Base-by-base conservation (phyloP, 2,797 vertebrate genomes). In the Coregonus ussuriensis region DNA sequence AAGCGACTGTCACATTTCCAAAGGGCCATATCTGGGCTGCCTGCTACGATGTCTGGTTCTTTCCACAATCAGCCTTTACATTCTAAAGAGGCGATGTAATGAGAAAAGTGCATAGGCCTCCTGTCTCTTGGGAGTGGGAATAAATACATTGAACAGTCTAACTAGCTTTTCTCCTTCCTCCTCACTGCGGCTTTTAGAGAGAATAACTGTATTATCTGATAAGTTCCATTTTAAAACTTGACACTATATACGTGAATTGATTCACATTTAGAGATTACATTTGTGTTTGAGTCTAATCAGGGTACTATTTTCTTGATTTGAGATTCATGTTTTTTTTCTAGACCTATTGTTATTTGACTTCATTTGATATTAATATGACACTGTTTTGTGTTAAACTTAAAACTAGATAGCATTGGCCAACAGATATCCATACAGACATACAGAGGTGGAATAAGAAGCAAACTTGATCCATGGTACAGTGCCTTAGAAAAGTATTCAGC, bases 21-120 rank as follows among this genome's bases (percentile, higher is more conserved):
- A 75, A 63, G 37, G n/a, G 59, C 25, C 56, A 35, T 51, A 79
- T 71, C 31, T 70, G 18, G 63, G 62, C 41, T 73, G 47, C 51
- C 72, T 52, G 63, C 56, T 33, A n/a, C 73, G 21, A 33, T 25
- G 15, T 31, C 21, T 14, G 41, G 31, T 63, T 71, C 54, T 69
- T 63, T 63, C 56, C 9, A 31, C 31, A 74, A 63, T 1, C 31
- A 62, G 18, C 56, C 59, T 41, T 63, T 74, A 56, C 53, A 72
- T 72, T 72, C 29, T n/a, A 72, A 33, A 72, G 29, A 9, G 15
- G 31, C 29, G 7, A 54, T 72, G 52, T 31, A 72, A 67, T 35
- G 65, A 67, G 13, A 67, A 31, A 31, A 67, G 29, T 33, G 31
- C 65, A 33, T 33, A 16, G 4, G 29, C 14, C 29, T 67, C 4